These are phyloP conservation scores for Chrysemys picta DNA, from an alignment of 2,113 vertebrate genomes.

Conservation along the genomic window DNA sequence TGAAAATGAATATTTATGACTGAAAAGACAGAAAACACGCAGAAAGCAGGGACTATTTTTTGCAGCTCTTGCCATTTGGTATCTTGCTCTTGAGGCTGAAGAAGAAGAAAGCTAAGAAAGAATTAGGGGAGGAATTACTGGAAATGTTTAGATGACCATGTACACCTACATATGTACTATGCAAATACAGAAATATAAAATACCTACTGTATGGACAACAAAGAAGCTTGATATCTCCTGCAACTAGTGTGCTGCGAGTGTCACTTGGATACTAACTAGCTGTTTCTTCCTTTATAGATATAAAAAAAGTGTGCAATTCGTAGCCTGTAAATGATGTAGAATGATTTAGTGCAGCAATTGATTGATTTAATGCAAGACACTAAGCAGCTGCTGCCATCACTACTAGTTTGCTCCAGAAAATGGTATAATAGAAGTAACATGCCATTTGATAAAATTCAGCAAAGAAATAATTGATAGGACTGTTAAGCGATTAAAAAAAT, in stretches of 20 bases:
- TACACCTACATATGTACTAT: no score
- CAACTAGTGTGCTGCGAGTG: background rate
- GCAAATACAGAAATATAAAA: background rate
- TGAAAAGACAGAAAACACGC: background rate
- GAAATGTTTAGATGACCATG: background rate
- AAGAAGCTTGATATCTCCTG: background rate
- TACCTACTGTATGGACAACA: background rate
- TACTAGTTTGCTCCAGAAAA: background rate
- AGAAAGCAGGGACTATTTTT: background rate
- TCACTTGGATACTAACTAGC: background rate
- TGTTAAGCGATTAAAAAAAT: no score
- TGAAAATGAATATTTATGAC: background rate
- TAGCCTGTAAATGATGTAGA: background rate
- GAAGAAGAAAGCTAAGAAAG: background rate
- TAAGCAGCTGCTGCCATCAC: background rate
- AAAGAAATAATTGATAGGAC: background rate
- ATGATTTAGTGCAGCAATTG: background rate
- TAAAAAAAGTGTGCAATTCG: background rate
- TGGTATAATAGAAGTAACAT: background rate
- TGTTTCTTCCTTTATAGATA: background rate
- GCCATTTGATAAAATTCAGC: background rate
- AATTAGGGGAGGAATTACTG: background rate
- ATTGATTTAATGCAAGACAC: background rate
- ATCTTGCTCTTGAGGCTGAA: background rate
- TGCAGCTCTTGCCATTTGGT: background rate